A percentile compares a stretch with the other conserved stretches of the same genome.
These are phyloP conservation scores for Neotoma lepida DNA, from an alignment of 2,113 vertebrate genomes.

Conservation along the genomic window DNA sequence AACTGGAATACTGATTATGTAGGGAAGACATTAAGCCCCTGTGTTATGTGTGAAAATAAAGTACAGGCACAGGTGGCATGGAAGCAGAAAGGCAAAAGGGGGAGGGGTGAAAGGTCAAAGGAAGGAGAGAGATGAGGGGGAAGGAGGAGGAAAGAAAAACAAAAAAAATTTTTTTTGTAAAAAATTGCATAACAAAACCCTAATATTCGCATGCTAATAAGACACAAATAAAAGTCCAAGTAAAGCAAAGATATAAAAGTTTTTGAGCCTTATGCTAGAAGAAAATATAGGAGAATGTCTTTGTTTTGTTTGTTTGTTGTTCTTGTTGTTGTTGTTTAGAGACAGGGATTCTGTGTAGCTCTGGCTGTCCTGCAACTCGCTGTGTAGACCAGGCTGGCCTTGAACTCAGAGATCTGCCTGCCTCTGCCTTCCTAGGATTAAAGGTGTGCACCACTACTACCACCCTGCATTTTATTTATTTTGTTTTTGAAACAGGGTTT, in stretches of 20 bases:
- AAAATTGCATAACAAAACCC: background rate
- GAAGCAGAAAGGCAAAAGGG: background rate
- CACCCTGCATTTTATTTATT: too few species aligned
- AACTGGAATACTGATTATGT: background rate
- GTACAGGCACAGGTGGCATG: background rate
- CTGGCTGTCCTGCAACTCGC: background rate
- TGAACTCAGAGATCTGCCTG: background rate
- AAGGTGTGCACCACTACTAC: background rate
- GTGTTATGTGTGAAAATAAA: constrained; percentile 38
- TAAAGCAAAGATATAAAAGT: background rate
- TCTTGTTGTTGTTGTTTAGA: background rate
- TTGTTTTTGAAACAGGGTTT: background rate
- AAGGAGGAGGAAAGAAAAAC: background rate
- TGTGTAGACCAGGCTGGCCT: background rate
- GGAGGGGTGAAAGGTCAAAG: background rate
- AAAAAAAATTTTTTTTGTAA: background rate
- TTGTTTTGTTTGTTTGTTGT: background rate
- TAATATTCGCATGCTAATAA: background rate
- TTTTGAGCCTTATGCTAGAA: background rate
- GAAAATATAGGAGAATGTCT: background rate
- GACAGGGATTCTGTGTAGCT: background rate
- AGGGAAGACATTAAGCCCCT: background rate
- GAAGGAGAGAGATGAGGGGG: background rate
- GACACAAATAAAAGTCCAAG: background rate
- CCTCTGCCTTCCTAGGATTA: background rate